A percentile compares a stretch with the other conserved stretches of the same genome.
Evolutionary conservation across 2,888 invertebrate species (phyloP).

Genomic region (Gortyna flavago): DNA sequence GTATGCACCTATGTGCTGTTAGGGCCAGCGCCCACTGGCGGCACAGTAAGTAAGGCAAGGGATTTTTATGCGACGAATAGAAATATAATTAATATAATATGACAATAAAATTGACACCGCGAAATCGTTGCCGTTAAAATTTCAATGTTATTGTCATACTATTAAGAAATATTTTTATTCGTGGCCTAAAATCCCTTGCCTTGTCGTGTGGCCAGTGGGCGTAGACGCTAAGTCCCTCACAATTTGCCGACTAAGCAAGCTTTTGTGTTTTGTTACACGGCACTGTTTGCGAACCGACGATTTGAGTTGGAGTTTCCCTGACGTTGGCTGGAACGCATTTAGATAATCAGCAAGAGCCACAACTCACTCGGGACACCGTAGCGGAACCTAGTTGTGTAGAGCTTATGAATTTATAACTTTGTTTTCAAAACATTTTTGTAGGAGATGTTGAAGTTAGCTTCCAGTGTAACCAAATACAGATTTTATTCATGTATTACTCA

Average conservation of each 20-base stretch:
- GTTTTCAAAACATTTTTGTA: conserved; percentile 20
- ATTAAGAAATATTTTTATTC: not conserved
- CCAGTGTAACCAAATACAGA: not conserved
- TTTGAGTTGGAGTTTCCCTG: conserved; percentile 26
- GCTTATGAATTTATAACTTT: conserved; percentile 23
- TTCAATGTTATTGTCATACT: too few species aligned
- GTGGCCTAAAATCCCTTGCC: not conserved
- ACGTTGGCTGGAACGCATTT: conserved; percentile 14
- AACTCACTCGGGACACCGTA: conserved; percentile 33
- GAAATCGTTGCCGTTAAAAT: not conserved
- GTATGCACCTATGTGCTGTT: not conserved
- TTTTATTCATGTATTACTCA: not conserved
- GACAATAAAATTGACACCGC: not conserved
- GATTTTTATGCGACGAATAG: not conserved
- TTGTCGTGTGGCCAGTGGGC: not conserved
- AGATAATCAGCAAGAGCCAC: conserved; percentile 18
- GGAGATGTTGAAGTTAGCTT: not conserved
- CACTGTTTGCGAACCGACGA: conserved; percentile 25
- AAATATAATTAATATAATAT: not conserved
- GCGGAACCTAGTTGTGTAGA: not conserved
- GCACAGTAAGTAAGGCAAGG: not conserved
- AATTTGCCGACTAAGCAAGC: conserved; percentile 24
- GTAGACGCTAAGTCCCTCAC: not conserved
- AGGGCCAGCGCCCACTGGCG: not conserved
- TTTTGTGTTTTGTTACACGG: conserved; percentile 21